Conservation (phyloP, 2,113 vertebrate species). For the Epinephelus cyanopodus region DNA sequence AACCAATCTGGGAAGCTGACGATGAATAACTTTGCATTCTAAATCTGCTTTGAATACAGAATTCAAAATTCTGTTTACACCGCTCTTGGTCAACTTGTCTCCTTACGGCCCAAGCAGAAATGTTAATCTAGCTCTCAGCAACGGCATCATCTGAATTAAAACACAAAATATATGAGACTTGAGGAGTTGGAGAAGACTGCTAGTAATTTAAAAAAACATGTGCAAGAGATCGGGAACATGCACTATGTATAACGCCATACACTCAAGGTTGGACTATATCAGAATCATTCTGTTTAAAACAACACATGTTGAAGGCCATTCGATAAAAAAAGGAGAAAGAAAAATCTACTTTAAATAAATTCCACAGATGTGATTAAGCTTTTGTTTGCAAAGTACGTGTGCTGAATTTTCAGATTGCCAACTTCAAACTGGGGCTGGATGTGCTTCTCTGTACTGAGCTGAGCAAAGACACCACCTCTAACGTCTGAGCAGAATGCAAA, state of each 20-base stretch:
- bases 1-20: conserved; percentile 80
- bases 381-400: neutral
- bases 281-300: neutral
- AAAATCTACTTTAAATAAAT: conserved; percentile 4
- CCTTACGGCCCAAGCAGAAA: conserved; percentile 50
- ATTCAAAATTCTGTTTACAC: conserved; percentile 79
- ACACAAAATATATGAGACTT: conserved; percentile 40
- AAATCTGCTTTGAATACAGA: conserved; percentile 78
- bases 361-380: neutral
- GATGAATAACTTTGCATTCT: conserved; percentile 84
- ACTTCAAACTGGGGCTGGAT: conserved; percentile 1
- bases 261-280: neutral
- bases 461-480: conserved; percentile 29
- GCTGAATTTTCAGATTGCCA: conserved; percentile 24
- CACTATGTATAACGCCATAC: neutral
- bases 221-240: neutral
- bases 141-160: conserved; percentile 45
- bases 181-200: neutral
- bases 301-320: neutral
- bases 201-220: conserved; percentile 23
- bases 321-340: neutral
- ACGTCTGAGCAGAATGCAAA: conserved; percentile 67
- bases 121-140: conserved; percentile 58
- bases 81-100: conserved; percentile 72
- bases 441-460: conserved; percentile 17